Conservation (phyloP, 2,888 invertebrate species). For the Nebria brevicollis region DNA sequence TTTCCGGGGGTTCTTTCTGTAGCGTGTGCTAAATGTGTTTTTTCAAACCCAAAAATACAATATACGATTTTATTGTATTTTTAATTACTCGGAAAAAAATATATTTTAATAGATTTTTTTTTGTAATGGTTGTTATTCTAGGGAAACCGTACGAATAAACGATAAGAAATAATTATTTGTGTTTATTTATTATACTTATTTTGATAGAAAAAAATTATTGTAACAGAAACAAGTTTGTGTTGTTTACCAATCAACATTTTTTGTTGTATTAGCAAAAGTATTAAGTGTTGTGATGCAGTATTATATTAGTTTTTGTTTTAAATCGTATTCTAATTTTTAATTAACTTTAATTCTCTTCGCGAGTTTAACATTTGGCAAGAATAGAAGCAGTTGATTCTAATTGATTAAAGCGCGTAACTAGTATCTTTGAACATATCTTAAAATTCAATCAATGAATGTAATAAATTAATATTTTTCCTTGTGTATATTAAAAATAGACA, state of each 20-base stretch:
- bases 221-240: background rate
- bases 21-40: conserved; percentile 17
- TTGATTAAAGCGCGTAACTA: too few species aligned
- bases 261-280: too few species aligned
- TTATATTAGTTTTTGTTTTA: too few species aligned
- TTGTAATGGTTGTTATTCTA: conserved; percentile 31
- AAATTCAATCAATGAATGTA: too few species aligned
- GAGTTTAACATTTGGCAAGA: too few species aligned
- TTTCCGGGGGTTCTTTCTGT: conserved; percentile 30
- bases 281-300: too few species aligned
- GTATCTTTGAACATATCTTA: too few species aligned
- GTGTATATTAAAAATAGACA: too few species aligned
- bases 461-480: too few species aligned
- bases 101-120: conserved; percentile 45
- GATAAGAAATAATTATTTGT: conserved; percentile 14
- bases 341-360: too few species aligned
- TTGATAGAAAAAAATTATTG: background rate
- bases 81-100: conserved; percentile 27
- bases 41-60: conserved; percentile 39
- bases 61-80: conserved; percentile 27
- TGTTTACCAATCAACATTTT: background rate
- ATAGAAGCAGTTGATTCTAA: too few species aligned
- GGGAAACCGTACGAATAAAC: conserved; percentile 40
- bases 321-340: too few species aligned
- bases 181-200: conserved; percentile 4